Evolutionary conservation across 1,140 invertebrate genomes (phyloP).

Genomic region (Pogonognathellus flavescens): DNA sequence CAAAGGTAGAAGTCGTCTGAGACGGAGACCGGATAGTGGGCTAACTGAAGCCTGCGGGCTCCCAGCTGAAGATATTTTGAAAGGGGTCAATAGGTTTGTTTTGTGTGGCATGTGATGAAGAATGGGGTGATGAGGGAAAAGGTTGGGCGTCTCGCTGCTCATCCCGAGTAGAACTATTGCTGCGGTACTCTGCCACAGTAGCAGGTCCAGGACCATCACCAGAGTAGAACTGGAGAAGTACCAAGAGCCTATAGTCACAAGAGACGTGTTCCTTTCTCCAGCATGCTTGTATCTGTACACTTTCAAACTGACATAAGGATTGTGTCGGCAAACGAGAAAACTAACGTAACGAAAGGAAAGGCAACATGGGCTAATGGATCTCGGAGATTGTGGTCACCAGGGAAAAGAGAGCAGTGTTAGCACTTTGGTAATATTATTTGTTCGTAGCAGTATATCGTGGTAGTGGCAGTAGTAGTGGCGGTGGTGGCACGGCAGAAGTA

Average conservation of each 20-base stretch:
- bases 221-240: too few relatives aligned
- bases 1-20: too few relatives aligned
- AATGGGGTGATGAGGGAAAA: conserved; percentile 28
- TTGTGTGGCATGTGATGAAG: conserved; percentile 4
- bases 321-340: conserved; percentile 35
- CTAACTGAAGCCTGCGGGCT: neutral
- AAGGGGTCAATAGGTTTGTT: conserved; percentile 45
- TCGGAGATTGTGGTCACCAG: conserved; percentile 53
- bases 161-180: neutral
- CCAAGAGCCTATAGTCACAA: neutral
- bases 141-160: neutral
- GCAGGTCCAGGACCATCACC: too few relatives aligned
- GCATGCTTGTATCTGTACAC: neutral
- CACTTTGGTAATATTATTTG: conserved; percentile 51
- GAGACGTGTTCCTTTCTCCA: neutral
- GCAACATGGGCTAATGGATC: conserved; percentile 48
- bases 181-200: neutral
- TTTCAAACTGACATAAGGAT: conserved; percentile 21
- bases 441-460: neutral
- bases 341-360: conserved; percentile 33
- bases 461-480: too few relatives aligned
- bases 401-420: conserved; percentile 44
- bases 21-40: neutral
- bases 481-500: neutral
- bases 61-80: neutral